Percentiles rank a stretch among this genome's conserved stretches.
phyloP scores from a whole-genome alignment of 2,797 vertebrate species.

The Ibycter americanus region DNA sequence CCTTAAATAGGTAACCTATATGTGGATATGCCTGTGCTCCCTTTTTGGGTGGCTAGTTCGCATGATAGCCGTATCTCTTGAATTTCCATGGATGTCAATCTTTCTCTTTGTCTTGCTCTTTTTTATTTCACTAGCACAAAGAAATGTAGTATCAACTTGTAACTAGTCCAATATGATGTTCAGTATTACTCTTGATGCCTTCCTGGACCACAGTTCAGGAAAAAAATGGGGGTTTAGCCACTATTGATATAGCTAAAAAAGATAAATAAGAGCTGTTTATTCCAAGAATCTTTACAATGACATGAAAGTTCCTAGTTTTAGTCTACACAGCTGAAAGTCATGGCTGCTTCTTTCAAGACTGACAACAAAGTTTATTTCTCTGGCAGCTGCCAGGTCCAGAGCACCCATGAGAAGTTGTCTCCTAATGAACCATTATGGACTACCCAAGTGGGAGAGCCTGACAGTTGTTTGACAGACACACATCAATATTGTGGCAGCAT shows the following conservation, averaged over 20 bases:
- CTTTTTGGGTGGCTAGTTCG: not conserved
- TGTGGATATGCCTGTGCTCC: not conserved
- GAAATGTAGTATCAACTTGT: not conserved
- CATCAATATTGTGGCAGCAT: not conserved
- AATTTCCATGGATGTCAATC: not conserved
- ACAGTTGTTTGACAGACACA: not conserved
- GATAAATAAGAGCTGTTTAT: not conserved
- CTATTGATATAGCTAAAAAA: not conserved
- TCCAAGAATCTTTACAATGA: not conserved
- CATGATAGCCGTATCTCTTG: not conserved
- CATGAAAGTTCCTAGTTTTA: not conserved
- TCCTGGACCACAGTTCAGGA: not conserved
- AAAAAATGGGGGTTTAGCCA: not conserved
- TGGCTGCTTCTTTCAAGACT: not conserved
- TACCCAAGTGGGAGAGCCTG: not conserved
- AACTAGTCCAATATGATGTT: not conserved
- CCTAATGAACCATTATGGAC: not conserved
- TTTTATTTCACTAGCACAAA: not conserved
- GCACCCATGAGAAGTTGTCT: not conserved
- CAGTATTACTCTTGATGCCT: not conserved
- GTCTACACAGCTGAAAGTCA: not conserved
- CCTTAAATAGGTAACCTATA: not conserved
- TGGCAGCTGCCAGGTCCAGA: not conserved
- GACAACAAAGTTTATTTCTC: not conserved
- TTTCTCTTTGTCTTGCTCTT: not conserved